Conservation (phyloP, 2,888 invertebrate genomes). For the Notodonta dromedarius region DNA sequence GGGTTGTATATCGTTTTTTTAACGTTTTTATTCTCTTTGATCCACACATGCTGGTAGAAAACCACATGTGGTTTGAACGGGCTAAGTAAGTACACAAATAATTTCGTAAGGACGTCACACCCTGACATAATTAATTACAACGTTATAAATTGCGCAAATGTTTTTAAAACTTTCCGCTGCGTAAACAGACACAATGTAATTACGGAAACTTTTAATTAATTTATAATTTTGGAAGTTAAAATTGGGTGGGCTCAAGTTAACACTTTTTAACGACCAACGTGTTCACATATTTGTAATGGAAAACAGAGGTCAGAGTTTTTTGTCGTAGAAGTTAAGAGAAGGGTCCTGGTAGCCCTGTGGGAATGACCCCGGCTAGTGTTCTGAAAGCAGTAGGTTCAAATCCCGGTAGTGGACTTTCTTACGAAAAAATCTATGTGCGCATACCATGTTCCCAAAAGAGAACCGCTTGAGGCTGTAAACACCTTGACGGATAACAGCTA, state of each 20-base stretch:
- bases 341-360: too few relatives aligned
- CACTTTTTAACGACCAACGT: background rate
- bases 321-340: too few relatives aligned
- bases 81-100: background rate
- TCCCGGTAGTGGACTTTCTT: too few relatives aligned
- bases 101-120: constrained; percentile 3
- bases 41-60: background rate
- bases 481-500: too few relatives aligned
- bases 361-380: too few relatives aligned
- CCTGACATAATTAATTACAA: constrained; percentile 11
- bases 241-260: constrained; percentile 1
- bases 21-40: background rate
- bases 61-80: constrained; percentile 2
- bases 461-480: too few relatives aligned
- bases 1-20: too few relatives aligned
- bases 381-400: too few relatives aligned
- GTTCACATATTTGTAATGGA: background rate
- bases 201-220: constrained; percentile 38
- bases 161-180: constrained; percentile 4
- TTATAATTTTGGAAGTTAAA: constrained; percentile 33
- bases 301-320: background rate
- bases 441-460: too few relatives aligned
- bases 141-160: constrained; percentile 7
- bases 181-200: constrained; percentile 17
- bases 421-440: too few relatives aligned